Evolutionary conservation across 2,888 invertebrate genomes (phyloP).

Genomic region (Lottia gigantea): DNA sequence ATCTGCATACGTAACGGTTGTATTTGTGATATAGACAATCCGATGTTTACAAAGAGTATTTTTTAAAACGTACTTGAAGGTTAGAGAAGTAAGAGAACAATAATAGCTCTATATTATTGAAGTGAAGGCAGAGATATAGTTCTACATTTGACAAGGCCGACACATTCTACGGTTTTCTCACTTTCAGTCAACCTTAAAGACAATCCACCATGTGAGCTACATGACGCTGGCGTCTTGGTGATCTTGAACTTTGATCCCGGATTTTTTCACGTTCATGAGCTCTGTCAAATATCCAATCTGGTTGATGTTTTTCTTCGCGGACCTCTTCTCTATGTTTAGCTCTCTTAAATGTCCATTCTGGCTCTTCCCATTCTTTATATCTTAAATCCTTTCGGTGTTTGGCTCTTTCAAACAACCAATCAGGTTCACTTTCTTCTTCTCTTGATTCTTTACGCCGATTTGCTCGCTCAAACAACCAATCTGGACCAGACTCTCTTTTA

Average conservation of each 20-base stretch:
- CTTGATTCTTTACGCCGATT: background rate
- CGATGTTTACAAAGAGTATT: too few species aligned
- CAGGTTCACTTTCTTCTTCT: conserved; percentile 15
- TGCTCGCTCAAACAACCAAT: background rate
- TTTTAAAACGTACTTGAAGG: too few species aligned
- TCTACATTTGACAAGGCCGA: too few species aligned
- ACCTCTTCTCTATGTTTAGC: background rate
- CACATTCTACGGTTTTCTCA: too few species aligned
- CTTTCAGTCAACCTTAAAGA: too few species aligned
- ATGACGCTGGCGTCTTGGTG: background rate
- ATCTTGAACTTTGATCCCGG: background rate
- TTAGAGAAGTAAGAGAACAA: too few species aligned
- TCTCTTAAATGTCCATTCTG: conserved; percentile 13
- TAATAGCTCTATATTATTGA: too few species aligned
- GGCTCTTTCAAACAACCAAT: conserved; percentile 23
- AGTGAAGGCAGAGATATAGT: too few species aligned
- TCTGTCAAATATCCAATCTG: conserved; percentile 24
- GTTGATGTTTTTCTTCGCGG: conserved; percentile 6
- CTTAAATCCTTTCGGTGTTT: conserved; percentile 5
- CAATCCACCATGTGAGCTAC: background rate
- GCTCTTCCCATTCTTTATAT: background rate
- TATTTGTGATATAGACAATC: too few species aligned
- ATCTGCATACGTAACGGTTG: too few species aligned
- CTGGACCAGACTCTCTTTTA: background rate
- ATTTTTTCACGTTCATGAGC: conserved; percentile 10